phyloP scores from a whole-genome alignment of 2,888 invertebrate genomes.

The Spicauda simplicius region DNA sequence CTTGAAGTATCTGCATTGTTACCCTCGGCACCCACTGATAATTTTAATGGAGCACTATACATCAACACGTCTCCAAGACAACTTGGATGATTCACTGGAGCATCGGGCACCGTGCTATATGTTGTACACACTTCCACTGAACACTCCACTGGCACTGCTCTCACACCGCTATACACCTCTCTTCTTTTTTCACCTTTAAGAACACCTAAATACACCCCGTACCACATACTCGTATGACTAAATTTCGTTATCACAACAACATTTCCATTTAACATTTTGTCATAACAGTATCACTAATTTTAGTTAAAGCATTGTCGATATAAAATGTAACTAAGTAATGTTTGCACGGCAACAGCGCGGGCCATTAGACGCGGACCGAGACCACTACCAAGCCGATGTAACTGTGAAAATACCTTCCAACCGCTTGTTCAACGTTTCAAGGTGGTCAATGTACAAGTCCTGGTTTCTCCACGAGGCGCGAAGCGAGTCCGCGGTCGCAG shows the following conservation, averaged over 20 bases:
- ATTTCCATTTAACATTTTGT: slow-evolving; percentile 59
- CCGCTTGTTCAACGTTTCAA: slow-evolving; percentile 90
- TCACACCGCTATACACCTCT: slow-evolving; percentile 65
- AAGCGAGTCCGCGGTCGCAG: slow-evolving; percentile 87
- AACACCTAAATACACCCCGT: slow-evolving; percentile 78
- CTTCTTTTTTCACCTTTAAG: slow-evolving; percentile 64
- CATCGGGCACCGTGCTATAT: slow-evolving; percentile 43
- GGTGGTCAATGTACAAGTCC: slow-evolving; percentile 90
- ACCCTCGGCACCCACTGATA: slow-evolving; percentile 41
- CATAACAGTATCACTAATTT: slow-evolving; percentile 78
- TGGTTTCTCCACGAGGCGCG: slow-evolving; percentile 89
- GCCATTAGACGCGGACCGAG: slow-evolving; percentile 66
- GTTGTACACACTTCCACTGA: slow-evolving; percentile 62
- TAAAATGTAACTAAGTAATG: slow-evolving; percentile 69
- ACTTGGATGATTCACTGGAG: slow-evolving; percentile 54
- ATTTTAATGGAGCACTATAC: slow-evolving; percentile 58
- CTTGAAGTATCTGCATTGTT: slow-evolving; percentile 51
- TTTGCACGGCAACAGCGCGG: slow-evolving; percentile 61
- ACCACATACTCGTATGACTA: slow-evolving; percentile 71
- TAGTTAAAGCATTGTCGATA: slow-evolving; percentile 85
- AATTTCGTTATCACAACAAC: slow-evolving; percentile 72
- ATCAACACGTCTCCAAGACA: slow-evolving; percentile 59
- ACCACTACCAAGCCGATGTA: slow-evolving; percentile 78
- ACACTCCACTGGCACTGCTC: slow-evolving; percentile 71
- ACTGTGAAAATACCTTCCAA: slow-evolving; percentile 90